These are phyloP conservation scores for Rhopalosiphum padi DNA, from an alignment of 1,140 invertebrate genomes.

Conservation along the genomic window DNA sequence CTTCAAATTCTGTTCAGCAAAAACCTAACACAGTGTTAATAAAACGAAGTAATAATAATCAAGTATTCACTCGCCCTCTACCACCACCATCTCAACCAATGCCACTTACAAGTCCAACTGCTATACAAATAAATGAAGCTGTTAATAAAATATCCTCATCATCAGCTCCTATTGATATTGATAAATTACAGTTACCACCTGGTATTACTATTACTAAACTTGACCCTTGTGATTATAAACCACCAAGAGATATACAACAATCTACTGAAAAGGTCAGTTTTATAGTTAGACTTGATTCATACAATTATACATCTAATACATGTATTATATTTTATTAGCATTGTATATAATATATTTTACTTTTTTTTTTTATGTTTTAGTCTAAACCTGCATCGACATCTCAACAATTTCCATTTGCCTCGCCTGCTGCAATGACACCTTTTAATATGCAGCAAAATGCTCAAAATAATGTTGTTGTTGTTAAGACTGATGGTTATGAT, in stretches of 20 bases:
- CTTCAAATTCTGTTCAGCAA: background rate
- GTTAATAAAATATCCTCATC: constrained; percentile 61
- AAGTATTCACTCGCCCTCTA: constrained; percentile 38
- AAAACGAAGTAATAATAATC: constrained; percentile 49
- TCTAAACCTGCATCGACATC: constrained; percentile 2
- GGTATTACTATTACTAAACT: constrained; percentile 85
- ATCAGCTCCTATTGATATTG: constrained; percentile 64
- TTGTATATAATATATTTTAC: background rate
- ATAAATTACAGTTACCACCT: constrained; percentile 77
- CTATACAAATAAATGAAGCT: constrained; percentile 62
- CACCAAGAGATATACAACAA: constrained; percentile 62
- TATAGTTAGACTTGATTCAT: background rate
- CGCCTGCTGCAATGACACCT: background rate
- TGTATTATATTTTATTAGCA: background rate
- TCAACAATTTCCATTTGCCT: constrained; percentile 49
- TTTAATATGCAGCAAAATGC: constrained; percentile 44
- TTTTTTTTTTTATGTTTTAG: background rate
- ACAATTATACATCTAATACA: background rate
- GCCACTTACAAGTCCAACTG: constrained; percentile 60
- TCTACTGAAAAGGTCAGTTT: constrained; percentile 37
- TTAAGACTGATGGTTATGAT: constrained; percentile 49
- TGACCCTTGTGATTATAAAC: constrained; percentile 66
- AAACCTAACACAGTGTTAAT: constrained; percentile 48
- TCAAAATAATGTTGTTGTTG: constrained; percentile 51
- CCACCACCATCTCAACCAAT: constrained; percentile 44